phyloP scores from a whole-genome alignment of 2,113 vertebrate species.

The Diphyllodes magnificus region DNA sequence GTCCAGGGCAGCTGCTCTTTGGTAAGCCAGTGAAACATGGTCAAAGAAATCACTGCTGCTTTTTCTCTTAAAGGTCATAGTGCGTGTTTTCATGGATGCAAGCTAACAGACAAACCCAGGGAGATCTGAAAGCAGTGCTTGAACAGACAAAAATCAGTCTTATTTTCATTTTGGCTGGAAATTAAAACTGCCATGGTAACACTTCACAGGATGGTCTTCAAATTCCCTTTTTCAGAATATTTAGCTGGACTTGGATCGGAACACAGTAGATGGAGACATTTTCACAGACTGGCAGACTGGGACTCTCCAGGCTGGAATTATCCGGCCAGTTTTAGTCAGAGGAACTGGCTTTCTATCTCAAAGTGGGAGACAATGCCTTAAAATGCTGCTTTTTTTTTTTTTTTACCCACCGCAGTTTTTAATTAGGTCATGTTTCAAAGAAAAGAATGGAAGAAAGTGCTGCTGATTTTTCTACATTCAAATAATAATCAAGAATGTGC shows the following conservation, averaged over 20 bases:
- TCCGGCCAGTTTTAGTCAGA: neutral
- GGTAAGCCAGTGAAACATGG: neutral
- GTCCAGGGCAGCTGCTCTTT: neutral
- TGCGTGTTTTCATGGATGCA: neutral
- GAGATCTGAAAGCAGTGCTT: neutral
- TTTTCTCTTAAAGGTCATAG: neutral
- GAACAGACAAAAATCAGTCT: neutral
- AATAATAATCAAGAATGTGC: neutral
- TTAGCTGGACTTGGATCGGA: neutral
- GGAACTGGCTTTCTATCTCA: slow-evolving; percentile 17
- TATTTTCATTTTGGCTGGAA: neutral
- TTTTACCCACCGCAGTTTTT: neutral
- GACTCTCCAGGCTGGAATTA: neutral
- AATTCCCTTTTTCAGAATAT: neutral
- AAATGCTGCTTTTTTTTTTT: neutral
- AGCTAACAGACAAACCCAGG: neutral
- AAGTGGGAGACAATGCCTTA: slow-evolving; percentile 44
- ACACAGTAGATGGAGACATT: slow-evolving; percentile 22
- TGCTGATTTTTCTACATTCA: neutral
- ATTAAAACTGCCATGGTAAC: neutral
- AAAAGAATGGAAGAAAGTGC: neutral
- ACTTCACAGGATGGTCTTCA: neutral
- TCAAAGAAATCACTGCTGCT: neutral
- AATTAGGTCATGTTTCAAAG: neutral
- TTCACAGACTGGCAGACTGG: neutral